A percentile compares a stretch with the other conserved stretches of the same genome.
These are phyloP conservation scores for Speoplatyrhinus poulsoni DNA, from an alignment of 2,113 vertebrate genomes.

Conservation along the genomic window DNA sequence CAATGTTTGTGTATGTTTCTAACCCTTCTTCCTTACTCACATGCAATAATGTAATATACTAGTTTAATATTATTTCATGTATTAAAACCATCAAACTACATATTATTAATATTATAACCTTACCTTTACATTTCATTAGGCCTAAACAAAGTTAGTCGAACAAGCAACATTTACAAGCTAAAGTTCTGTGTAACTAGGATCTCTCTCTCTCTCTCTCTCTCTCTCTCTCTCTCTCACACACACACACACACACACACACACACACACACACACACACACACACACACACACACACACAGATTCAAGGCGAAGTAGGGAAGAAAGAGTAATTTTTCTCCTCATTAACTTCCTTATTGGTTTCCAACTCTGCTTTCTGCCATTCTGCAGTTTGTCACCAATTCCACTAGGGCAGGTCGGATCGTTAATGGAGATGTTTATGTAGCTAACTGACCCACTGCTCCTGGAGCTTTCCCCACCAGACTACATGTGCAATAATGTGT, in stretches of 20 bases:
- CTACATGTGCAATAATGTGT: conserved; percentile 83
- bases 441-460: conserved; percentile 89
- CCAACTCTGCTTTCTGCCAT: conserved; percentile 84
- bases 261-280: neutral
- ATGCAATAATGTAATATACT: too few relatives aligned
- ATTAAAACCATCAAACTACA: too few relatives aligned
- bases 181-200: neutral
- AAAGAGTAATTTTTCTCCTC: conserved; percentile 96
- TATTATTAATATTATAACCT: too few relatives aligned
- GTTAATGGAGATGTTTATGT: conserved; percentile 99
- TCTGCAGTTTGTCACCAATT: conserved; percentile 97
- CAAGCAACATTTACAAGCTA: neutral
- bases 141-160: too few relatives aligned
- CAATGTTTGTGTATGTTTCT: too few relatives aligned
- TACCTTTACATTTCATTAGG: too few relatives aligned
- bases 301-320: conserved; percentile 70
- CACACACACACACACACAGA: neutral
- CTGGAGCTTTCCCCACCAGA: conserved; percentile 59
- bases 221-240: too few relatives aligned
- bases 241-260: conserved; percentile 12
- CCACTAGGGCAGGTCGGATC: conserved; percentile 86
- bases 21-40: too few relatives aligned
- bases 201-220: too few relatives aligned
- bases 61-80: too few relatives aligned
- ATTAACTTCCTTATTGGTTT: conserved; percentile 99